Conservation (phyloP, 2,113 vertebrate species). For the Dasyurus viverrinus region DNA sequence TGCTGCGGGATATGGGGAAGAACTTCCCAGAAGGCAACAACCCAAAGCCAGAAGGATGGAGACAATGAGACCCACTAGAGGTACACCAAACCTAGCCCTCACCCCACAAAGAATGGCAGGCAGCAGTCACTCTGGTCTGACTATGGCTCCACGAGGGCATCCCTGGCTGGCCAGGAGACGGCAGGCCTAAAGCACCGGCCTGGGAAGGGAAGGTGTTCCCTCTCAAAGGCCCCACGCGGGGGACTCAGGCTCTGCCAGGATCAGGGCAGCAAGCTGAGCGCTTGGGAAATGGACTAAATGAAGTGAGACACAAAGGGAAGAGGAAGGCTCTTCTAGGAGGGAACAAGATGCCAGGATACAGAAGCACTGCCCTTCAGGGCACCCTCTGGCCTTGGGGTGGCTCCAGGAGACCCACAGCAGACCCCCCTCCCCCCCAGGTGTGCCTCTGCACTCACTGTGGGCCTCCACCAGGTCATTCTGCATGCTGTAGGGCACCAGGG, state of each 20-base stretch:
- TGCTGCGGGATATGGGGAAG: not conserved
- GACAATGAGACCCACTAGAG: not conserved
- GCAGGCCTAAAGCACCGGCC: not conserved
- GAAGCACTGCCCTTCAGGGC: constrained; percentile 58
- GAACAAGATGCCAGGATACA: not conserved
- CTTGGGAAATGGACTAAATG: not conserved
- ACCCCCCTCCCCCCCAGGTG: too few relatives aligned
- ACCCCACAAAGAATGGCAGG: not conserved
- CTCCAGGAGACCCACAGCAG: too few relatives aligned
- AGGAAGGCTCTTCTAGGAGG: constrained; percentile 62
- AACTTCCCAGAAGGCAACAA: not conserved
- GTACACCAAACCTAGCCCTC: not conserved
- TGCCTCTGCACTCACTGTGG: constrained; percentile 89
- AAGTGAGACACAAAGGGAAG: constrained; percentile 53
- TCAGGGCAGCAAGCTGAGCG: not conserved
- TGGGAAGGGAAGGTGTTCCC: too few relatives aligned
- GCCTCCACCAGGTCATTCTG: constrained; percentile 95
- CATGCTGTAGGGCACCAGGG: constrained; percentile 94
- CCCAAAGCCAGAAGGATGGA: not conserved
- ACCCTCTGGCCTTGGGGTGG: too few relatives aligned
- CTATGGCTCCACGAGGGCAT: too few relatives aligned
- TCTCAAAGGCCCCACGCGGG: not conserved
- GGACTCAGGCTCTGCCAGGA: not conserved
- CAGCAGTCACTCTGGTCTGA: not conserved
- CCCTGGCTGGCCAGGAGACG: not conserved